A percentile compares a stretch with the other conserved stretches of the same genome.
phyloP scores from a whole-genome alignment of 2,797 vertebrate genomes.

The Sitta carolinensis region DNA sequence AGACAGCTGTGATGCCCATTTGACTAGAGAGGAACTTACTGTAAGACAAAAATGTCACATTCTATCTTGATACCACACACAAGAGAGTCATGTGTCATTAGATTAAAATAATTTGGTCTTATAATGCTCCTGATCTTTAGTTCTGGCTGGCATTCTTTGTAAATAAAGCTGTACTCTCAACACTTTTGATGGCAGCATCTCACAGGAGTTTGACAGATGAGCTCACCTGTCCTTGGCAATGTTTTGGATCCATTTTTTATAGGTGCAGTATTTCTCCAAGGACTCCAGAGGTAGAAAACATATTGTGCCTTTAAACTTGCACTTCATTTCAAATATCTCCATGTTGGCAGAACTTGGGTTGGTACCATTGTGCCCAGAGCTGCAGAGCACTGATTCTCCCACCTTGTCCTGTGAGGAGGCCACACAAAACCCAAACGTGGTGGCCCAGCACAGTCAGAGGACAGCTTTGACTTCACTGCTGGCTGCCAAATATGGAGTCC shows the following conservation, averaged over 20 bases:
- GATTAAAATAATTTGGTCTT: neutral
- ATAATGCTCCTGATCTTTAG: neutral
- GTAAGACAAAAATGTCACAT: neutral
- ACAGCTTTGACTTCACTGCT: neutral
- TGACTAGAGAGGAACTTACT: neutral
- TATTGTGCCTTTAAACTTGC: neutral
- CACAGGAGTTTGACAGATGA: neutral
- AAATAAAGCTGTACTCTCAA: neutral
- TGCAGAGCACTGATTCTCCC: neutral
- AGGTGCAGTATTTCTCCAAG: neutral
- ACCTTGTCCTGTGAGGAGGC: neutral
- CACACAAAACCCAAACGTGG: neutral
- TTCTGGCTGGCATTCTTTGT: neutral
- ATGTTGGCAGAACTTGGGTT: neutral
- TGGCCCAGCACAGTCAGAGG: neutral
- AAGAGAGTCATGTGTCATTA: neutral
- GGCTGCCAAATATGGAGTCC: neutral
- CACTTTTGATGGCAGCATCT: neutral
- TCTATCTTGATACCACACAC: neutral
- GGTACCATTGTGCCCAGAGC: neutral
- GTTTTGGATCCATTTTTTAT: neutral
- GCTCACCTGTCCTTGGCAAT: neutral
- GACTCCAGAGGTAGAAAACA: neutral
- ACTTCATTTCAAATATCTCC: neutral
- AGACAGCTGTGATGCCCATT: constrained; percentile 18